Conservation (phyloP, 2,888 invertebrate species). For the Drosophila ochracea region DNA sequence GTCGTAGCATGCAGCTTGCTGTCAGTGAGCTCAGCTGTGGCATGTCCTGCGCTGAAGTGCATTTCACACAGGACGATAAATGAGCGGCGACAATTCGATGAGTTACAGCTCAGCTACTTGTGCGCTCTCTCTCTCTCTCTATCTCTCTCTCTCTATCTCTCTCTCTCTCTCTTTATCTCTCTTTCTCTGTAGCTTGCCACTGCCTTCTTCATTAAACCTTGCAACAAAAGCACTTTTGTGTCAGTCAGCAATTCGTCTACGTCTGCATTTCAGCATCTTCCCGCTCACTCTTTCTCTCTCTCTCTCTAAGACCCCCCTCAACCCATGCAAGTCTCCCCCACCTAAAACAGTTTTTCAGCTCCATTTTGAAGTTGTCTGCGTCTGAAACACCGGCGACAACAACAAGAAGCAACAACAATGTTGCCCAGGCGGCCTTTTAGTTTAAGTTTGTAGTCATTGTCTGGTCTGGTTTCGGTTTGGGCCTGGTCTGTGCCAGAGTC, state of each 20-base stretch:
- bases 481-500: slow-evolving; percentile 27
- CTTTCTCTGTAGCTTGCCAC: slow-evolving; percentile 8
- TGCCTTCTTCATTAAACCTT: slow-evolving; percentile 68
- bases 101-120: slow-evolving; percentile 14
- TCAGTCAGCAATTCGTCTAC: slow-evolving; percentile 74
- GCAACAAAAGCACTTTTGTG: slow-evolving; percentile 82
- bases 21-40: slow-evolving; percentile 21
- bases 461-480: slow-evolving; percentile 51
- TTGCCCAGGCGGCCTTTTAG: slow-evolving; percentile 75
- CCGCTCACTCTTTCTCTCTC: neutral
- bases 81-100: slow-evolving; percentile 33
- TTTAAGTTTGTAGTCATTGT: slow-evolving; percentile 72
- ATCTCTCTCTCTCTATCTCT: neutral
- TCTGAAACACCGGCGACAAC: slow-evolving; percentile 76
- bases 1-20: slow-evolving; percentile 46
- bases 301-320: neutral
- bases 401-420: slow-evolving; percentile 36
- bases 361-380: slow-evolving; percentile 80
- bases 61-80: slow-evolving; percentile 36
- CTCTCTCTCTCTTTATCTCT: neutral
- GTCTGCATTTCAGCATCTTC: slow-evolving; percentile 33
- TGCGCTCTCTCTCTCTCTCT: neutral
- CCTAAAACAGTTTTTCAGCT: slow-evolving; percentile 44
- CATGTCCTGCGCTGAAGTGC: slow-evolving; percentile 26
- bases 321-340: slow-evolving; percentile 1